A percentile compares a stretch with the other conserved stretches of the same genome.
phyloP scores from a whole-genome alignment of 2,888 invertebrate genomes.

The Fissipunctia ypsillon region DNA sequence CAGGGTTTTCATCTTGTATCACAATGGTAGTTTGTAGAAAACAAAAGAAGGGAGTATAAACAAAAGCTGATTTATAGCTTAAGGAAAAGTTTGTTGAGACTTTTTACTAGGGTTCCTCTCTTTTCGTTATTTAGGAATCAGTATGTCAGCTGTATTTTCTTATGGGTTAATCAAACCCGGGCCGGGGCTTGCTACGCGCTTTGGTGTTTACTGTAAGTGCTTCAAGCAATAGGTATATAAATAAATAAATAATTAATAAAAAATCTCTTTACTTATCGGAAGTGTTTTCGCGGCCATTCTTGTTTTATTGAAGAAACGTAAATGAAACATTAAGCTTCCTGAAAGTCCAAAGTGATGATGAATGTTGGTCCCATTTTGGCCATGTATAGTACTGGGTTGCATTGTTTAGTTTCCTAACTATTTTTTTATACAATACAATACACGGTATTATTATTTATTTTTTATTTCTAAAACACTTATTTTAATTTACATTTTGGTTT shows the following conservation, averaged over 20 bases:
- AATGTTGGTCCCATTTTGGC: not conserved
- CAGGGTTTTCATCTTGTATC: conserved; percentile 17
- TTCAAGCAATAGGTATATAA: too few species aligned
- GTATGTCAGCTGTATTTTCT: conserved; percentile 21
- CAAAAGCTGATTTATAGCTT: conserved; percentile 65
- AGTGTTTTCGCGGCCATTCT: conserved; percentile 3
- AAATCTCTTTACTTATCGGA: too few species aligned
- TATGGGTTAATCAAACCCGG: conserved; percentile 42
- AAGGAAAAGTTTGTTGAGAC: conserved; percentile 50
- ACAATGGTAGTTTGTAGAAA: conserved; percentile 29
- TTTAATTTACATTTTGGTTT: too few species aligned
- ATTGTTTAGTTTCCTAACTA: not conserved
- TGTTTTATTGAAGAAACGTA: not conserved
- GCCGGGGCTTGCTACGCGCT: too few species aligned
- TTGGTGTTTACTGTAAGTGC: too few species aligned
- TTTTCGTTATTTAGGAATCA: conserved; percentile 19
- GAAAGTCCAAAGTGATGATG: not conserved
- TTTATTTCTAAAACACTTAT: too few species aligned
- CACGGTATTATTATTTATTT: too few species aligned
- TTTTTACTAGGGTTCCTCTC: conserved; percentile 57
- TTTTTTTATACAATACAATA: too few species aligned
- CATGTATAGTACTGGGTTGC: not conserved
- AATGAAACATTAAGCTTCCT: not conserved
- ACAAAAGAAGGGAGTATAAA: conserved; percentile 53
- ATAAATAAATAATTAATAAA: too few species aligned